Evolutionary conservation across 2,113 vertebrate species (phyloP).

Genomic region (Alosa alosa): DNA sequence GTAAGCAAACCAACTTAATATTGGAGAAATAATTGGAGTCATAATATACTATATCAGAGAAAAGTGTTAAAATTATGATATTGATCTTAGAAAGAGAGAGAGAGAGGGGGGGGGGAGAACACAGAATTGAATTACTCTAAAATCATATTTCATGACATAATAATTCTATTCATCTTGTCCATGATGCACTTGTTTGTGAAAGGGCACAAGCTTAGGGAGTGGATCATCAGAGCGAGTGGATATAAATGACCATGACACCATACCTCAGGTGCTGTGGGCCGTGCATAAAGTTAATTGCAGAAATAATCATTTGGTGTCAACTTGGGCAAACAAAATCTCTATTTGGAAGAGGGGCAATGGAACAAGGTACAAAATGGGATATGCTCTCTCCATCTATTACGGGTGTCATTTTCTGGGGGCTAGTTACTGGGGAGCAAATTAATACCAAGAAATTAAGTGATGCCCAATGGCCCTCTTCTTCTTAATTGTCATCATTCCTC

Average conservation of each 20-base stretch:
- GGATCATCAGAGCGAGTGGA: background rate
- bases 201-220: background rate
- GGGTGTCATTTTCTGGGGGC: slow-evolving; percentile 9
- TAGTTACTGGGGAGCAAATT: slow-evolving; percentile 14
- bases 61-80: background rate
- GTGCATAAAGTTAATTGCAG: background rate
- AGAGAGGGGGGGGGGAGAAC: background rate
- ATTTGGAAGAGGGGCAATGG: background rate
- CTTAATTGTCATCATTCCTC: slow-evolving; percentile 18
- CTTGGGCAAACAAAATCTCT: slow-evolving; percentile 8
- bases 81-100: background rate
- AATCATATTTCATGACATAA: background rate
- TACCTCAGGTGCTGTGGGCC: background rate
- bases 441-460: slow-evolving; percentile 16
- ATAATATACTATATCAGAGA: background rate
- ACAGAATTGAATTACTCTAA: background rate
- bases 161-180: background rate
- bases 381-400: background rate
- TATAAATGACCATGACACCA: background rate
- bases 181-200: background rate
- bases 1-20: background rate
- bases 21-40: background rate
- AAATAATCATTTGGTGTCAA: slow-evolving; percentile 14
- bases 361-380: background rate
- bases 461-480: slow-evolving; percentile 15